Conservation (phyloP, 2,113 vertebrate genomes). For the Callopanchax toddi region DNA sequence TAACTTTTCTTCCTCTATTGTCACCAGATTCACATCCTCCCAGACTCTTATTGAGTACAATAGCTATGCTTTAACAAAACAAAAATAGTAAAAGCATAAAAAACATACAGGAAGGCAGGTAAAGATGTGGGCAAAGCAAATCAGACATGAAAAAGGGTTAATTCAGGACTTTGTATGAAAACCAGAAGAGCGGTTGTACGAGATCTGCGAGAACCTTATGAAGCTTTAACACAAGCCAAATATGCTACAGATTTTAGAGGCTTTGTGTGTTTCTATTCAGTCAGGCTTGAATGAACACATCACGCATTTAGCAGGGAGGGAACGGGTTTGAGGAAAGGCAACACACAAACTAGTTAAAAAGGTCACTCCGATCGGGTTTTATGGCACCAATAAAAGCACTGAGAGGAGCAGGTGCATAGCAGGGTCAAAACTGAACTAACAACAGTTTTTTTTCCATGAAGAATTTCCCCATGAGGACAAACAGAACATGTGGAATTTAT, state of each 20-base stretch:
- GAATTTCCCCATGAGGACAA: too few species aligned
- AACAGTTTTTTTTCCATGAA: too few species aligned
- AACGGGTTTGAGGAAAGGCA: constrained; percentile 40
- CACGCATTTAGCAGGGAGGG: constrained; percentile 2
- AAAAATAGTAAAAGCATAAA: constrained; percentile 35
- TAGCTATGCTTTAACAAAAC: constrained; percentile 61
- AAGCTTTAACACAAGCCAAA: constrained; percentile 18
- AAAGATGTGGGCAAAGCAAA: constrained; percentile 61
- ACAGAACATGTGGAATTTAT: neutral
- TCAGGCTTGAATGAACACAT: constrained; percentile 11
- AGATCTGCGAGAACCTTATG: constrained; percentile 18
- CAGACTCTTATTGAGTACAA: constrained; percentile 48
- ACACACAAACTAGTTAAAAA: constrained; percentile 41
- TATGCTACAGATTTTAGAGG: constrained; percentile 38
- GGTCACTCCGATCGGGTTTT: constrained; percentile 55
- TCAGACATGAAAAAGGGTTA: constrained; percentile 27
- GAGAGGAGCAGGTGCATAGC: constrained; percentile 39
- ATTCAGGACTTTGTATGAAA: constrained; percentile 19
- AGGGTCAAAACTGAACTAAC: constrained; percentile 32
- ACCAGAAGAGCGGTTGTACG: constrained; percentile 15
- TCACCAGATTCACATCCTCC: constrained; percentile 52
- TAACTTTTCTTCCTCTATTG: constrained; percentile 37
- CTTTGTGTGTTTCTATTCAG: constrained; percentile 40
- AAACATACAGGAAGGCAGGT: constrained; percentile 72
- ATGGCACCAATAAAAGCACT: constrained; percentile 73